These are phyloP conservation scores for Oryzias sinensis DNA, from an alignment of 2,797 vertebrate species.

Conservation along the genomic window DNA sequence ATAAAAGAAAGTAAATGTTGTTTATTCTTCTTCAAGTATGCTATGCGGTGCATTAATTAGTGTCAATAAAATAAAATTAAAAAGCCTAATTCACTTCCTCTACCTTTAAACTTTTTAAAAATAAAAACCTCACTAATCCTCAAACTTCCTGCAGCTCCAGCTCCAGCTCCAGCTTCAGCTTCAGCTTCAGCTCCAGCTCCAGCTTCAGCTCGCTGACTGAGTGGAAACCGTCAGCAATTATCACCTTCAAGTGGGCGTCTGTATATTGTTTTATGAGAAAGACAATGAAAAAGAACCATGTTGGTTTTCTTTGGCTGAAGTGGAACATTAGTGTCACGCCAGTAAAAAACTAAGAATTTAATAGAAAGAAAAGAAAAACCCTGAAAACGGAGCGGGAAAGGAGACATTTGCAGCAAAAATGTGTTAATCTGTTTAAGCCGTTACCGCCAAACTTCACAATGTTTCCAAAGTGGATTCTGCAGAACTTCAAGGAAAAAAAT, in stretches of 20 bases:
- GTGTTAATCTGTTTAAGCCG: constrained; percentile 7
- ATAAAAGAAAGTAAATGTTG: too few relatives aligned
- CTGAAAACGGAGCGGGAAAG: constrained; percentile 1
- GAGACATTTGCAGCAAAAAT: background rate
- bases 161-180: too few relatives aligned
- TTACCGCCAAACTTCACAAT: too few relatives aligned
- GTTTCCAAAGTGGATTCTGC: too few relatives aligned
- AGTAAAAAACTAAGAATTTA: constrained; percentile 6
- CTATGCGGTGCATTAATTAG: too few relatives aligned
- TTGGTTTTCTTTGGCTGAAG: constrained; percentile 7
- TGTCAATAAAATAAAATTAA: too few relatives aligned
- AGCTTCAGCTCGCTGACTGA: background rate
- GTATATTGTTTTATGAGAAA: background rate
- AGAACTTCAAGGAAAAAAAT: background rate
- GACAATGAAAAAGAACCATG: background rate
- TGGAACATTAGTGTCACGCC: background rate
- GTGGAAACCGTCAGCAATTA: constrained; percentile 3
- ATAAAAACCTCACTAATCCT: background rate
- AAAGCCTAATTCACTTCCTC: too few relatives aligned
- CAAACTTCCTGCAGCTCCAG: too few relatives aligned
- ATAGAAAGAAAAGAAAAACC: background rate
- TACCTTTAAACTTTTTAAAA: background rate
- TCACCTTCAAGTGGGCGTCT: background rate
- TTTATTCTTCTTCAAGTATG: too few relatives aligned
- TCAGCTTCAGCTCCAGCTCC: background rate